A percentile compares a stretch with the other conserved stretches of the same genome.
Conservation (phyloP, 2,113 vertebrate species). For the Poeciliopsis occidentalis region DNA sequence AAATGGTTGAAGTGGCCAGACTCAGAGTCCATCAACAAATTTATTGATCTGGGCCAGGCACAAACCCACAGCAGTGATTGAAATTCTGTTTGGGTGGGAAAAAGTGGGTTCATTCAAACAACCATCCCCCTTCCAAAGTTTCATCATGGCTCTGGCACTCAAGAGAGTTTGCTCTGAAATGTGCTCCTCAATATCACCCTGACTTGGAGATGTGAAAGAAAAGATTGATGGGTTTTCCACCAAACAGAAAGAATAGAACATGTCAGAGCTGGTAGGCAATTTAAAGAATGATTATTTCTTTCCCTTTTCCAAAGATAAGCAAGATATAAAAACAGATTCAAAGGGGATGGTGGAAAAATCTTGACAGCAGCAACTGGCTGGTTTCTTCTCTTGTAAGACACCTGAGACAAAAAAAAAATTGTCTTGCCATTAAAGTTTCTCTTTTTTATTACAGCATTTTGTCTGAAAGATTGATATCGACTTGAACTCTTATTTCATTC, state of each 20-base stretch:
- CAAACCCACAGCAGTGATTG: too few species aligned
- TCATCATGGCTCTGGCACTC: too few species aligned
- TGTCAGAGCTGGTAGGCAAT: slow-evolving; percentile 31
- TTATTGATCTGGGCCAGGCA: too few species aligned
- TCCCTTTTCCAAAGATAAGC: slow-evolving; percentile 17
- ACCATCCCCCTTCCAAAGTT: too few species aligned
- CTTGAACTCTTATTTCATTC: too few species aligned
- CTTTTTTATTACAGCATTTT: neutral
- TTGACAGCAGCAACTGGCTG: slow-evolving; percentile 12
- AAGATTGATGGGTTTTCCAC: slow-evolving; percentile 6
- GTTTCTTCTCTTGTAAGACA: slow-evolving; percentile 13
- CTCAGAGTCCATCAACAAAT: too few species aligned
- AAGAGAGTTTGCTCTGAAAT: slow-evolving; percentile 24
- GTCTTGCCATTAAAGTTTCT: neutral
- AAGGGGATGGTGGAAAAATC: slow-evolving; percentile 5
- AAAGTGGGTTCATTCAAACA: too few species aligned
- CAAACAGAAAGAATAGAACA: slow-evolving; percentile 28
- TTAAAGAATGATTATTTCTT: neutral
- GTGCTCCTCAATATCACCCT: slow-evolving; percentile 27
- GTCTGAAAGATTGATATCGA: slow-evolving; percentile 1
- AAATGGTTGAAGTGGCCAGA: slow-evolving; percentile 28
- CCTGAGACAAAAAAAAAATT: neutral
- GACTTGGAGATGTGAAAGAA: slow-evolving; percentile 38
- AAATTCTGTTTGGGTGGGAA: too few species aligned
- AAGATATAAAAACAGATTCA: slow-evolving; percentile 2